phyloP scores from a whole-genome alignment of 2,888 invertebrate species.

The Eudemis profundana region DNA sequence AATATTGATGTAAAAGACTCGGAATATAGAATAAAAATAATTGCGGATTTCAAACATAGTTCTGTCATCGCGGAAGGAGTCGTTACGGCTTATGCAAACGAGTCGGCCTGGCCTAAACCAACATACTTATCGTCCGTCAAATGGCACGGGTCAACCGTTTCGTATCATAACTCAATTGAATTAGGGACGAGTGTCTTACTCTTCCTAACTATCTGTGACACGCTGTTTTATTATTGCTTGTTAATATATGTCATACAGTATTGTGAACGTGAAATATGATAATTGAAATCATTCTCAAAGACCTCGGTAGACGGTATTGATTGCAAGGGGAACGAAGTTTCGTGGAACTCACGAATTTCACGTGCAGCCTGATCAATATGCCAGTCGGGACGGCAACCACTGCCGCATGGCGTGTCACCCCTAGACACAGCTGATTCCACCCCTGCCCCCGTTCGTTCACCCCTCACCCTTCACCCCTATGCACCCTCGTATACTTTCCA shows the following conservation, averaged over 20 bases:
- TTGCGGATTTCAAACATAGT: constrained; percentile 1
- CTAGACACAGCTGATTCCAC: constrained; percentile 81
- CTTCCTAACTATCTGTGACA: constrained; percentile 32
- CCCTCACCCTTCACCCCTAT: constrained; percentile 64
- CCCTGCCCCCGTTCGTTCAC: constrained; percentile 75
- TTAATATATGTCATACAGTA: constrained; percentile 22
- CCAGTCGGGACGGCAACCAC: constrained; percentile 81
- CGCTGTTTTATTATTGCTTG: constrained; percentile 24
- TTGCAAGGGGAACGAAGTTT: constrained; percentile 50
- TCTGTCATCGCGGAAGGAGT: constrained; percentile 18
- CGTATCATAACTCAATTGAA: constrained; percentile 52
- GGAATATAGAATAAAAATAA: no score
- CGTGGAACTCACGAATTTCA: constrained; percentile 61
- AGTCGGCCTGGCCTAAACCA: constrained; percentile 48
- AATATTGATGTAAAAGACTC: no score
- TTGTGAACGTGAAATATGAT: constrained; percentile 31
- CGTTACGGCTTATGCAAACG: constrained; percentile 44
- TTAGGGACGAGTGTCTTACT: constrained; percentile 44
- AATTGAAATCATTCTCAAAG: constrained; percentile 27
- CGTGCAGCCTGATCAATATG: constrained; percentile 83
- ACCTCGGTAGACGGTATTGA: constrained; percentile 29
- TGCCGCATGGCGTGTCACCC: constrained; percentile 77
- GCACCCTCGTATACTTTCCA: constrained; percentile 68
- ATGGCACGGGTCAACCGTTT: constrained; percentile 48
- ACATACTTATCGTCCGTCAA: constrained; percentile 48